Base-by-base conservation (phyloP, 37 sponge, comb jelly and placozoan genomes). In the Lycopodina hypogea region DNA sequence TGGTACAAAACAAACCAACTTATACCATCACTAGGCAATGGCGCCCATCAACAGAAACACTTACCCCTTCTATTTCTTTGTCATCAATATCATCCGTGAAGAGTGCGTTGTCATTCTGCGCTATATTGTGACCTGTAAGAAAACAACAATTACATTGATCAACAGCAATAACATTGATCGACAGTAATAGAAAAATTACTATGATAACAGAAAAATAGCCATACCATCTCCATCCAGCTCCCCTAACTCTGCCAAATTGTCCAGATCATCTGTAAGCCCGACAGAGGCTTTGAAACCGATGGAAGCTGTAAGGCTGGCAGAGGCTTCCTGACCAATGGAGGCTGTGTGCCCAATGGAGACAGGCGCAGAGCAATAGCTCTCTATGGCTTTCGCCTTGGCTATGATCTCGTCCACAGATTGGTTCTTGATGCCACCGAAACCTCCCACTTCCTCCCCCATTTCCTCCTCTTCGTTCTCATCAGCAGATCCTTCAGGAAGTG, bases 41-140 rank as follows among this genome's bases (percentile, higher is more conserved):
- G n/a, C n/a, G n/a, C n/a, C n/a, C 51, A 66, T 14, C 4, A 19
- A 21, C 42, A 61, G 48, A 36, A 1, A 56, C 17, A 39, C 76
- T 81, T 19, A 94, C 95, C 51, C 60, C 72, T 2, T 94, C 89
- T 30, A 96, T 85, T 78, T 96, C 97, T 18, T 74, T 64, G 30
- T 96, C 97, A 71, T 91, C 92, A 65, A 96, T 85, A 22, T 82
- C 91, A 15, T 74, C 82, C 26, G 85, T 18, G 51, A 75, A 74
- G 0, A 84, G 74, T 30, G 83, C 79, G 0, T 48, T 81, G 11
- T 56, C 75, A 22, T 81, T 78, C 34, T 45, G 36, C 15, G 42
- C 57, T 17, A 8, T 51, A 60, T 75, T 75, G 15, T 74, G 76
- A 26, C 32, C 60, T 21, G 56, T 33, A 67, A 67, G 36, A 30